Base-by-base conservation (phyloP, 2,113 vertebrate genomes). In the Himantopus leucocephalus region DNA sequence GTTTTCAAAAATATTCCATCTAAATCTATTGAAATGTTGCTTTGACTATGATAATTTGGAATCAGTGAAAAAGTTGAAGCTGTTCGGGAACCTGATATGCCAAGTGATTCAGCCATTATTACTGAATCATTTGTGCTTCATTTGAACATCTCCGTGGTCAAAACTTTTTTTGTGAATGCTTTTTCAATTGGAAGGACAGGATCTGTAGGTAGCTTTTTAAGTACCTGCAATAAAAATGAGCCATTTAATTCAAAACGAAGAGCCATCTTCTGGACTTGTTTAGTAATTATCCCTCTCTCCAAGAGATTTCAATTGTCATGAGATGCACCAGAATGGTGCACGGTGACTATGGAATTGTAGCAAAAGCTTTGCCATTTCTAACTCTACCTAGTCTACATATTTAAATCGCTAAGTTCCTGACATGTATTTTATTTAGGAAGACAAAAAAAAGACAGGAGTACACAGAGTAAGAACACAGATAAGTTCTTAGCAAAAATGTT, bases 81-180 rank as follows among this genome's bases (percentile, higher is more conserved):
- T 85, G 66, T 59, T 93, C 6, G 7, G n/a, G 73, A 45, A 86
- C 26, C 17, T 85, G 52, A 67, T 48, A 78, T 10, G 47, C 19
- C 59, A 89, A 59, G 73, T 92, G 87, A 66, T 37, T 76, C 50
- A 73, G 35, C 9, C 50, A 41, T 29, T 77, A 71, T 39, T 59
- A 67, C 45, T 32, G 56, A 89, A 94, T 76, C 23, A 76, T 56
- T 78, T 56, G 41, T 90, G 24, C 32, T 86, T 81, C 85, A 68
- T 90, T 34, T 68, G 71, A 94, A 68, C 14, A 88, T 19, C 41
- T 67, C 48, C 39, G 94, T 4, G 10, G 58, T 78, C 41, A 34
- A 56, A 50, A 30, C 17, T 58, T 91, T 95, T 95, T 88, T 94
- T 80, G 50, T 39, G 63, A 92, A 66, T 17, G 81, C 39, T 79